Conservation (phyloP, 2,888 invertebrate genomes). For the Pterostichus madidus region DNA sequence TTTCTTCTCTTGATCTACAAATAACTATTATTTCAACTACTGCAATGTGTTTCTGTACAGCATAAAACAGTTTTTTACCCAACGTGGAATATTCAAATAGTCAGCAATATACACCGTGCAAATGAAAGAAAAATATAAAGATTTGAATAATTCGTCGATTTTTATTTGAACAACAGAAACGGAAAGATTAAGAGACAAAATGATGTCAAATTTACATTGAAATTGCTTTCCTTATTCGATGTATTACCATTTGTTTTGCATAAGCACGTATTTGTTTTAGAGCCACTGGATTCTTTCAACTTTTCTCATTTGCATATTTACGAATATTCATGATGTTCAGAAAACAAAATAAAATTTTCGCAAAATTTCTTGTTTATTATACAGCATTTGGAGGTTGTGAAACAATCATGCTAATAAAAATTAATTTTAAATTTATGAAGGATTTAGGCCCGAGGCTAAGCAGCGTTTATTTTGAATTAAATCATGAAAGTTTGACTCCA, state of each 20-base stretch:
- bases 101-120: background rate
- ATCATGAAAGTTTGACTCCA: background rate
- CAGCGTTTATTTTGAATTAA: background rate
- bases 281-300: background rate
- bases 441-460: background rate
- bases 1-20: too few species aligned
- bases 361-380: background rate
- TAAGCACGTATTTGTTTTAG: background rate
- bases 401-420: background rate
- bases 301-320: background rate
- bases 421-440: slow-evolving; percentile 2
- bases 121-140: background rate
- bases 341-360: slow-evolving; percentile 1
- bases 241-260: slow-evolving; percentile 1
- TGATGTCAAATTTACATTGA: background rate
- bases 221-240: background rate
- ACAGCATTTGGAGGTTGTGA: background rate
- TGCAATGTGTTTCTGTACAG: too few species aligned
- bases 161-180: background rate
- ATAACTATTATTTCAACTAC: too few species aligned
- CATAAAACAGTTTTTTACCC: background rate
- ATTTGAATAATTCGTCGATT: slow-evolving; percentile 3
- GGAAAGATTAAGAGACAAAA: slow-evolving; percentile 16
- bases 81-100: background rate
- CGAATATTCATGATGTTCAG: background rate